Conservation (phyloP, 2,888 invertebrate species). For the Dendrolimus houi region DNA sequence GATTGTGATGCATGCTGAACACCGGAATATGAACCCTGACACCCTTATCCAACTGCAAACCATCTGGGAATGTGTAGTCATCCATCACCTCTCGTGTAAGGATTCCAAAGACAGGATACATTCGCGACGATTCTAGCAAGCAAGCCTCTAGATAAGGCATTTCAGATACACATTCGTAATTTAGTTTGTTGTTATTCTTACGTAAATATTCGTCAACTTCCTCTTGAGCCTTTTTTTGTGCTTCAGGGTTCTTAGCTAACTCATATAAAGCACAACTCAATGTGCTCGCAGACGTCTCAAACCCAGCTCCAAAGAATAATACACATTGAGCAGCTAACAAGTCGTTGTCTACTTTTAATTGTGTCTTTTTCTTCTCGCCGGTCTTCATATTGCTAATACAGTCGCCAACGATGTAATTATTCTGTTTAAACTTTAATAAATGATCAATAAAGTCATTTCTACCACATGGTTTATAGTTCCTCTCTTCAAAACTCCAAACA, state of each 20-base stretch:
- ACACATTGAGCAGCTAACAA: conserved; percentile 71
- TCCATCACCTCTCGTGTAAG: conserved; percentile 43
- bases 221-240: conserved; percentile 22
- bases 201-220: conserved; percentile 36
- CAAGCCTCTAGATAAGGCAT: conserved; percentile 37
- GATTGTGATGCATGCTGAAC: conserved; percentile 38
- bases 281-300: conserved; percentile 40
- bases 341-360: conserved; percentile 43
- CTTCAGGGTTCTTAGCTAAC: conserved; percentile 32
- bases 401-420: conserved; percentile 32
- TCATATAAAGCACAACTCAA: conserved; percentile 32
- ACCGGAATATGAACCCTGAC: conserved; percentile 47
- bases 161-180: conserved; percentile 31
- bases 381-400: conserved; percentile 28
- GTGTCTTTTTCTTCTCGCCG: conserved; percentile 21
- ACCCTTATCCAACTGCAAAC: conserved; percentile 37
- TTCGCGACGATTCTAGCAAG: conserved; percentile 36
- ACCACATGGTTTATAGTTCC: conserved; percentile 26
- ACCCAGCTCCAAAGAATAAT: conserved; percentile 57
- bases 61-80: conserved; percentile 40
- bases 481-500: conserved; percentile 29
- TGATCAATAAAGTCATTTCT: conserved; percentile 46
- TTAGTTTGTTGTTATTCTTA: conserved; percentile 23
- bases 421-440: conserved; percentile 30
- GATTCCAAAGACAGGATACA: conserved; percentile 43